phyloP scores from a whole-genome alignment of 2,797 vertebrate species.

The Artibeus lituratus region DNA sequence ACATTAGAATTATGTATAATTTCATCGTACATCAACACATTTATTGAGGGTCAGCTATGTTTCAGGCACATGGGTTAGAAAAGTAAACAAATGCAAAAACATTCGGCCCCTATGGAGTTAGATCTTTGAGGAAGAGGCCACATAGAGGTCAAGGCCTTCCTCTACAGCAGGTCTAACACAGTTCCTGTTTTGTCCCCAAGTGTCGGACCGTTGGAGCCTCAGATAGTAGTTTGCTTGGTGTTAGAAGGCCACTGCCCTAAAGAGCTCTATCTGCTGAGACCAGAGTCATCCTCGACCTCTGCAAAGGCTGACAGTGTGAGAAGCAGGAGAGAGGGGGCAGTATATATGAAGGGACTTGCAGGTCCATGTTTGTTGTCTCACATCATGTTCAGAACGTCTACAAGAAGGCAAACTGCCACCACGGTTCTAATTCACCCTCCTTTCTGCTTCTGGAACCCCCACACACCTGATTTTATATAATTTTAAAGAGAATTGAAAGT shows the following conservation, averaged over 20 bases:
- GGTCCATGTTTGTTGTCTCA: neutral
- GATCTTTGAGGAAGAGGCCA: neutral
- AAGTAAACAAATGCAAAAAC: neutral
- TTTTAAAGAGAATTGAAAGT: neutral
- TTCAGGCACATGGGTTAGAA: neutral
- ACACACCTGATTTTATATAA: neutral
- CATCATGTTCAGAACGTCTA: neutral
- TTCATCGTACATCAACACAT: neutral
- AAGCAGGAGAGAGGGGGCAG: neutral
- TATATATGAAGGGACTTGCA: neutral
- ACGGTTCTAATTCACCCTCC: neutral
- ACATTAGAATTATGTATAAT: neutral
- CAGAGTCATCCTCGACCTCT: neutral
- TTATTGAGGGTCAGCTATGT: neutral
- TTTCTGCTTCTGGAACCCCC: neutral
- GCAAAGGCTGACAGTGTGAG: neutral
- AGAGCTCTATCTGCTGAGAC: neutral
- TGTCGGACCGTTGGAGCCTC: neutral
- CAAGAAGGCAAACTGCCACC: neutral
- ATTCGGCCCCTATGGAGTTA: neutral
- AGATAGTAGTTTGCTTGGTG: neutral
- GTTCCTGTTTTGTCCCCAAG: rapidly evolving
- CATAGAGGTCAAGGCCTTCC: neutral
- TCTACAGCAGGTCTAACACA: neutral
- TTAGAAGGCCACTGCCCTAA: neutral